These are phyloP conservation scores for Camponotus floridanus DNA, from an alignment of 1,140 invertebrate species.

Conservation along the genomic window DNA sequence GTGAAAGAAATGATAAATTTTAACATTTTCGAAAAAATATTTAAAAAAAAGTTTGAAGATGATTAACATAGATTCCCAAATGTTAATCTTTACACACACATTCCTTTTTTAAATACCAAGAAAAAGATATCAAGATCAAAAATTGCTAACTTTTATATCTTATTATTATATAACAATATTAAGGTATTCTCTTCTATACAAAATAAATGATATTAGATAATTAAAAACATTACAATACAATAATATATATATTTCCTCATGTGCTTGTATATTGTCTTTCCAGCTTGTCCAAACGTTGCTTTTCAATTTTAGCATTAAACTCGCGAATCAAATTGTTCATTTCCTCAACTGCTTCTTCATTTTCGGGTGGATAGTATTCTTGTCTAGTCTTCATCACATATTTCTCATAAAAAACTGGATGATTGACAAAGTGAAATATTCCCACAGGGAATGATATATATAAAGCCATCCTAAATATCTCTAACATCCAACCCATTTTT, in stretches of 20 bases:
- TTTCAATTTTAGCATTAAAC: conserved; percentile 17
- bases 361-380: conserved; percentile 84
- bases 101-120: neutral
- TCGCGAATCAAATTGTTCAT: conserved; percentile 51
- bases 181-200: neutral
- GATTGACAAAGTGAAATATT: conserved; percentile 95
- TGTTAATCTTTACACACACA: neutral
- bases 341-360: neutral
- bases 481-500: conserved; percentile 93
- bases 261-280: conserved; percentile 37
- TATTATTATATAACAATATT: neutral
- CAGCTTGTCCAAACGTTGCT: conserved; percentile 40
- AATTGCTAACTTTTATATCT: conserved; percentile 11
- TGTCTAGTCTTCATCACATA: conserved; percentile 91
- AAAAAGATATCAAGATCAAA: neutral
- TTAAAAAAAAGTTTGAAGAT: neutral
- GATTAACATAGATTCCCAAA: neutral
- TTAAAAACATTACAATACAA: neutral
- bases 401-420: conserved; percentile 93
- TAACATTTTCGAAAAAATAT: neutral
- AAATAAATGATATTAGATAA: neutral
- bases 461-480: conserved; percentile 93
- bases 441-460: conserved; percentile 95
- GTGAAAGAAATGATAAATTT: conserved; percentile 1
- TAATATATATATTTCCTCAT: neutral